Evolutionary conservation across 1,140 invertebrate genomes (phyloP).

Genomic region (Pachypeltis micranthus): DNA sequence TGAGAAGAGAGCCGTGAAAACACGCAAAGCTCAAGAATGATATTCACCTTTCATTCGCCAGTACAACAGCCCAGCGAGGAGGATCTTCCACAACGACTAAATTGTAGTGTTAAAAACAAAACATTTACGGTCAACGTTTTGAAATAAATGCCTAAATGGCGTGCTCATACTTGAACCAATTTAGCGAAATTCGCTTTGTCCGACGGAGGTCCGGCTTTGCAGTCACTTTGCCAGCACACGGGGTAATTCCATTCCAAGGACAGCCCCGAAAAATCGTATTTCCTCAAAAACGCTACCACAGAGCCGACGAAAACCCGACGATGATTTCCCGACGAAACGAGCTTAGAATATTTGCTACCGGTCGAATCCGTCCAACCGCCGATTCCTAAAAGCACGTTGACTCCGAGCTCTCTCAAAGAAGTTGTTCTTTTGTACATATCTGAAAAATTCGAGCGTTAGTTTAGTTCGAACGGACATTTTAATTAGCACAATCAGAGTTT

Average conservation of each 20-base stretch:
- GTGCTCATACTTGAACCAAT: slow-evolving; percentile 50
- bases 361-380: slow-evolving; percentile 85
- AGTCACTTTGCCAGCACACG: slow-evolving; percentile 82
- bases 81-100: too few species aligned
- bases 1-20: too few species aligned
- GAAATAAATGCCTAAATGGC: too few species aligned
- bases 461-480: too few species aligned
- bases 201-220: slow-evolving; percentile 58
- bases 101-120: too few species aligned
- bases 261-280: slow-evolving; percentile 65
- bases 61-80: too few species aligned
- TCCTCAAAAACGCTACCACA: slow-evolving; percentile 52
- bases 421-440: slow-evolving; percentile 50
- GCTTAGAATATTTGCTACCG: slow-evolving; percentile 67
- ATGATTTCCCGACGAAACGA: slow-evolving; percentile 49
- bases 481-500: too few species aligned
- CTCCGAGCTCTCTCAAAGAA: not conserved
- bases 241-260: slow-evolving; percentile 88
- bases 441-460: slow-evolving; percentile 33
- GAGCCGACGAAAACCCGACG: slow-evolving; percentile 53
- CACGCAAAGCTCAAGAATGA: too few species aligned
- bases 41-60: too few species aligned
- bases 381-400: slow-evolving; percentile 56
- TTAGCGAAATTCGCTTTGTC: slow-evolving; percentile 68
- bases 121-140: too few species aligned